Conservation (phyloP, 2,888 invertebrate genomes). For the Bedellia somnulentella region DNA sequence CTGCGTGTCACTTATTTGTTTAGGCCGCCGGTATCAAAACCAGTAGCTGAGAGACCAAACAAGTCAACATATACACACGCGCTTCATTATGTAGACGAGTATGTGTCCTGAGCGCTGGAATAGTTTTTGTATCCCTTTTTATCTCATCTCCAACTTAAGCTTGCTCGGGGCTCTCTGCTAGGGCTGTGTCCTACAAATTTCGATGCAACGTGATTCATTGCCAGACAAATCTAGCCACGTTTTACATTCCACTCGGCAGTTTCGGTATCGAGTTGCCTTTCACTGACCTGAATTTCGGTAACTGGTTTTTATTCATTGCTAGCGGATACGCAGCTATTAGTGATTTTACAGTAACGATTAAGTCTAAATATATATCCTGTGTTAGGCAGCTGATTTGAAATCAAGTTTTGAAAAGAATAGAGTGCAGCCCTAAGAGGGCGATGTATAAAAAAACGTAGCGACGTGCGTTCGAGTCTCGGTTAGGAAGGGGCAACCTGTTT, state of each 20-base stretch:
- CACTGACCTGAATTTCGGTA: constrained; percentile 55
- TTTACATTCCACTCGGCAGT: not conserved
- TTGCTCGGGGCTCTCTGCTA: constrained; percentile 31
- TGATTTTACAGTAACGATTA: constrained; percentile 1
- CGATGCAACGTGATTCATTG: not conserved
- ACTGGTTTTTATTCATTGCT: constrained; percentile 47
- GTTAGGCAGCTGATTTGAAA: constrained; percentile 10
- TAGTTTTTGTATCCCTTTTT: constrained; percentile 48
- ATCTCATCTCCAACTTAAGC: constrained; percentile 28
- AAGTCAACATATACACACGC: constrained; percentile 10
- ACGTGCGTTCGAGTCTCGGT: constrained; percentile 10
- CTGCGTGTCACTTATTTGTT: constrained; percentile 52
- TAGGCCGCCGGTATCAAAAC: constrained; percentile 52
- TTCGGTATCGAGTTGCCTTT: constrained; percentile 35
- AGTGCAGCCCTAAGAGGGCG: constrained; percentile 35
- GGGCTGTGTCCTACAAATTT: constrained; percentile 21
- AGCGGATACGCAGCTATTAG: constrained; percentile 13
- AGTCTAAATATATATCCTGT: constrained; percentile 14
- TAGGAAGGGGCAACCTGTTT: constrained; percentile 52
- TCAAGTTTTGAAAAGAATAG: constrained; percentile 9
- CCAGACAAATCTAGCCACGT: not conserved
- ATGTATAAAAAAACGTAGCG: constrained; percentile 28
- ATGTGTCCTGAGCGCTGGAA: constrained; percentile 24
- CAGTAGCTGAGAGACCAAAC: constrained; percentile 47
- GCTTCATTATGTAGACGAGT: constrained; percentile 21